These are phyloP conservation scores for Stegostoma tigrinum DNA, from an alignment of 2,113 vertebrate species.

Conservation along the genomic window DNA sequence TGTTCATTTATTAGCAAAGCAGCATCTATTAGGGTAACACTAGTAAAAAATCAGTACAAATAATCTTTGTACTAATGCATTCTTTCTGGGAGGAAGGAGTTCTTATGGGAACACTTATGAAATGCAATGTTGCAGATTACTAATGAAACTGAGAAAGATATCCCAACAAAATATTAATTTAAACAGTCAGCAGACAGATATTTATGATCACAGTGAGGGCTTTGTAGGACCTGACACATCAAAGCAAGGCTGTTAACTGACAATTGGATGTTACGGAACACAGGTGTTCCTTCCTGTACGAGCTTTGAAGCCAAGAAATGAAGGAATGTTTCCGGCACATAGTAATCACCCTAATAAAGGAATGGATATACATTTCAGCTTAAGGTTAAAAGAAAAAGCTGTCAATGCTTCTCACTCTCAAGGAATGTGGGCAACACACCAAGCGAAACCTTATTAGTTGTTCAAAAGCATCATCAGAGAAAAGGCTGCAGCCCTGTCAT, in stretches of 20 bases:
- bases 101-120: not conserved
- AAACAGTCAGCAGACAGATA: constrained; percentile 42
- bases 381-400: constrained; percentile 47
- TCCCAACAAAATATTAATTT: constrained; percentile 30
- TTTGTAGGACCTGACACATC: constrained; percentile 58
- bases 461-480: constrained; percentile 61
- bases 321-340: constrained; percentile 65
- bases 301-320: constrained; percentile 70
- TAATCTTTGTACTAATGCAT: not conserved
- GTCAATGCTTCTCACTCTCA: constrained; percentile 51
- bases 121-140: not conserved
- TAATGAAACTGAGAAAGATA: constrained; percentile 12
- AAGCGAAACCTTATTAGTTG: constrained; percentile 60
- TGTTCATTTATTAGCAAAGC: not conserved
- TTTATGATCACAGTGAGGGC: constrained; percentile 53
- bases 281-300: constrained; percentile 69
- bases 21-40: not conserved
- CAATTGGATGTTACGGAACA: constrained; percentile 58
- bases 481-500: constrained; percentile 61
- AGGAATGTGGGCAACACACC: constrained; percentile 63
- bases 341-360: constrained; percentile 66
- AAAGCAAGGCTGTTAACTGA: constrained; percentile 54
- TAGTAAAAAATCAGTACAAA: not conserved
- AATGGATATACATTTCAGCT: constrained; percentile 46
- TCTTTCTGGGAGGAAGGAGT: not conserved